A percentile compares a stretch with the other conserved stretches of the same genome.
These are phyloP conservation scores for Lordiphosa mommai DNA, from an alignment of 1,140 invertebrate species.

Conservation along the genomic window DNA sequence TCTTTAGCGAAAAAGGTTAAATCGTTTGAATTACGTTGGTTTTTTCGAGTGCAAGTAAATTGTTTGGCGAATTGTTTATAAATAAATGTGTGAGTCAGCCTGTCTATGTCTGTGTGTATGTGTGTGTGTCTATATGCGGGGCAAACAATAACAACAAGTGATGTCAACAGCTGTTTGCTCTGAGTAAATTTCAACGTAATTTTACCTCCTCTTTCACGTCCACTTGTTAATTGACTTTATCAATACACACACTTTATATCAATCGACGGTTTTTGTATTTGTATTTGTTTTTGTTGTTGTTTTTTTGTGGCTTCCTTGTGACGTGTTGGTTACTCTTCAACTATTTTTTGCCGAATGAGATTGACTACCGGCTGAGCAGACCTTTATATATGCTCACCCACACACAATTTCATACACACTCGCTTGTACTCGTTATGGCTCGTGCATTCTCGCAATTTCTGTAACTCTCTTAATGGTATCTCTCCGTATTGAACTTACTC, in stretches of 20 bases:
- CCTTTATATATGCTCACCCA: slow-evolving; percentile 7
- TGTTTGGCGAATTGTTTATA: slow-evolving; percentile 64
- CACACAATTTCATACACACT: background rate
- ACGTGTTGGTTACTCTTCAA: background rate
- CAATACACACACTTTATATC: slow-evolving; percentile 6
- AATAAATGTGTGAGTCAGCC: slow-evolving; percentile 61
- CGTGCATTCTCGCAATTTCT: slow-evolving; percentile 6
- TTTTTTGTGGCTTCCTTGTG: background rate
- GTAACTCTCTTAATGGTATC: slow-evolving; percentile 1
- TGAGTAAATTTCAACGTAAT: slow-evolving; percentile 6
- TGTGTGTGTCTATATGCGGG: slow-evolving; percentile 12
- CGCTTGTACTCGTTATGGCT: background rate
- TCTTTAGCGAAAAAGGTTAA: background rate
- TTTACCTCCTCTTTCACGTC: slow-evolving; percentile 4
- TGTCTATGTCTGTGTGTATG: slow-evolving; percentile 3
- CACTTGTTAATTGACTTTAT: slow-evolving; percentile 1
- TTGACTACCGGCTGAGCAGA: background rate
- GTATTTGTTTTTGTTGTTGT: background rate
- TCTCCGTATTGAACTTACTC: background rate
- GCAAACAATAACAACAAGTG: slow-evolving; percentile 55
- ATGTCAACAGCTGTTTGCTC: slow-evolving; percentile 52
- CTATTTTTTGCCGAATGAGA: slow-evolving; percentile 1
- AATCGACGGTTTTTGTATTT: background rate
- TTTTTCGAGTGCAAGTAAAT: slow-evolving; percentile 18
- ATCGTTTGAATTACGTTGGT: background rate